Conservation (phyloP, 2,888 invertebrate genomes). For the Stenchaetothrips biformis region DNA sequence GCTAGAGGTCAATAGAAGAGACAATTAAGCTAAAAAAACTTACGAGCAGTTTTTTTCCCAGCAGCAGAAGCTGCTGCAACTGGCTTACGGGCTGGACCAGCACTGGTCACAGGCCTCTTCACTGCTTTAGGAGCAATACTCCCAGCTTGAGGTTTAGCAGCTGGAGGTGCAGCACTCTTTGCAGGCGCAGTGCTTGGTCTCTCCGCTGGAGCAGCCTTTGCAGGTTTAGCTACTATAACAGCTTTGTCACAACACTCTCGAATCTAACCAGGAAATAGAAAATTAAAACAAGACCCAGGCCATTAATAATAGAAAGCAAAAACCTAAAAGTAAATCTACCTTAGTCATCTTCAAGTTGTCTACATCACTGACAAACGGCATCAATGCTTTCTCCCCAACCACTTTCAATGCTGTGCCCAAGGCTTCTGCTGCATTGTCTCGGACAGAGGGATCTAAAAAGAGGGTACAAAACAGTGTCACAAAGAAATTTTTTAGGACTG, state of each 20-base stretch:
- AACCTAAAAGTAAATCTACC: slow-evolving; percentile 43
- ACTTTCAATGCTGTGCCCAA: slow-evolving; percentile 91
- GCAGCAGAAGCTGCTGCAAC: slow-evolving; percentile 38
- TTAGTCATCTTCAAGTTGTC: slow-evolving; percentile 89
- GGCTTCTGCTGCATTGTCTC: slow-evolving; percentile 90
- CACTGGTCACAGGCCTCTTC: slow-evolving; percentile 46
- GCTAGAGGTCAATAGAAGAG: not conserved
- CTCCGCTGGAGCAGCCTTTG: slow-evolving; percentile 38
- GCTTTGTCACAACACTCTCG: slow-evolving; percentile 93
- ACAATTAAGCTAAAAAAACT: not conserved
- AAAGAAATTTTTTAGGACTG: not conserved
- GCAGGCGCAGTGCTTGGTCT: slow-evolving; percentile 54
- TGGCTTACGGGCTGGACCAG: slow-evolving; percentile 39
- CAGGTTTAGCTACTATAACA: slow-evolving; percentile 52
- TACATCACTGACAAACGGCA: slow-evolving; percentile 79
- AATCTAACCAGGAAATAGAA: slow-evolving; percentile 50
- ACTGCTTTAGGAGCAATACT: slow-evolving; percentile 52
- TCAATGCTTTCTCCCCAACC: slow-evolving; percentile 85
- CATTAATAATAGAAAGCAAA: slow-evolving; percentile 21
- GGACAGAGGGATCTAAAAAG: slow-evolving; percentile 72
- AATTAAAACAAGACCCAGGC: slow-evolving; percentile 27
- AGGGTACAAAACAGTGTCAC: slow-evolving; percentile 25
- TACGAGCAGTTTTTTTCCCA: slow-evolving; percentile 44
- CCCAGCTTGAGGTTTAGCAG: slow-evolving; percentile 46
- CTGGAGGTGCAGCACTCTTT: slow-evolving; percentile 45